Base-by-base conservation (phyloP, 2,888 invertebrate species). In the Eurois occulta region DNA sequence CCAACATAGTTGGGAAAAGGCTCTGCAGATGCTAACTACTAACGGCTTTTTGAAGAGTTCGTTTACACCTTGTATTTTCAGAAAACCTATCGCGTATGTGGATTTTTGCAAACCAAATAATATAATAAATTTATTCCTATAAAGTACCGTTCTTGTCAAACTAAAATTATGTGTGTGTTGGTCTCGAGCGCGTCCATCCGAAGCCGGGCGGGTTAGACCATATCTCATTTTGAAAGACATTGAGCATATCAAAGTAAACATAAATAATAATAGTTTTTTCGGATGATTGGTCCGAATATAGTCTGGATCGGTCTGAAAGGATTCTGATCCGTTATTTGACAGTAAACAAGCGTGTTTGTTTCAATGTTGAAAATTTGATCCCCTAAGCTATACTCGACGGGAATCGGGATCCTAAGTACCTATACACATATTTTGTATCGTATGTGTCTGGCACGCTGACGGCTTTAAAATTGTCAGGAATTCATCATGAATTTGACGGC, bases 321-420 rank as follows among this genome's bases (percentile, higher is more conserved):
- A 60, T 72, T 21, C n/a, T 24, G 16, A 62, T 78, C 52, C 41
- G 5, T n/a, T 43, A 69, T 60, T 52, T 80, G 65, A 65, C 38
- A 18, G 35, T 65, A 81, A 73, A 80, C 38, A 80, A 69, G 18
- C 55, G 16, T 68, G 55, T 78, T 68, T 62, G 68, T 79, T 64
- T 65, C 28, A 38, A 52, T 46, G 28, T 66, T 46, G 52, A 52
- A 43, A 58, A 64, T 66, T 52, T 60, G 24, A 80, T 72, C 62
- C 58, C 48, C 7, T 13, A 35, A 58, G 73, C 72, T 11, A 55
- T 41, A 0, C 21, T 77, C 18, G 35, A 52, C 21, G 46, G 32
- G n/a, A 18, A 21, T 32, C 60, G 21, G 32, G 5, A 72, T 81
- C 75, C 85, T 76, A 72, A 70, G 72, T n/a, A n/a, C n/a, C n/a